Base-by-base conservation (phyloP, 2,797 vertebrate species). In the Mico argentatus region DNA sequence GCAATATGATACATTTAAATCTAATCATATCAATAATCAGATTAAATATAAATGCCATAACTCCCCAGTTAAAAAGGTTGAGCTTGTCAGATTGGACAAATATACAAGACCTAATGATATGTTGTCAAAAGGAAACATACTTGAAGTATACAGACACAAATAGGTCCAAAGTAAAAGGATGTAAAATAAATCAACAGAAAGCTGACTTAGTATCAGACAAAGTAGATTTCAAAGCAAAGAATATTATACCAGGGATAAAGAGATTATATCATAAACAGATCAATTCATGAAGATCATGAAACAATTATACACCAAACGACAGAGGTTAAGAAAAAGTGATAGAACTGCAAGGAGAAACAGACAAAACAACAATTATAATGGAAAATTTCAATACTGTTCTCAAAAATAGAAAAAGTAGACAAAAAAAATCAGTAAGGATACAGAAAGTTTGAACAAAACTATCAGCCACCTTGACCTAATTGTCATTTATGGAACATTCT, bases 211-310 rank as follows among this genome's bases (percentile, higher is more conserved):
- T 36, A 79, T 46, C 39, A 64, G 91, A 64, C 57, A 79, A 67
- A 41, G 30, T 20, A 85, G 27, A 77, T 86, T 84, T 61, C 72
- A 77, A 92, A 92, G 59, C 91, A 86, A 92, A 85, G 72, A 92
- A 26, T 22, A 55, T 27, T 61, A 33, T 22, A 41, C 2, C 27
- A 41, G 36, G 36, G 19, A 41, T n/a, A 41, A 44, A 77, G 20
- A 86, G 26, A 5, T 55, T 61, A 26, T 22, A 85, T 30, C 41
- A 91, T n/a, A 86, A 70, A 87, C 30, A 50, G 30, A 15, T 44
- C 36, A 76, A 59, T 84, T 83, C 67, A 64, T 79, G 20, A 77
- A 64, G n/a, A 77, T 2, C n/a, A 86, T 36, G 48, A 48, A 84
- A 82, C 80, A 48, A 92, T 59, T 75, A 50, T 50, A 19, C 12